phyloP scores from a whole-genome alignment of 53 echinoderm and acorn worm species.

The Antedon mediterranea region DNA sequence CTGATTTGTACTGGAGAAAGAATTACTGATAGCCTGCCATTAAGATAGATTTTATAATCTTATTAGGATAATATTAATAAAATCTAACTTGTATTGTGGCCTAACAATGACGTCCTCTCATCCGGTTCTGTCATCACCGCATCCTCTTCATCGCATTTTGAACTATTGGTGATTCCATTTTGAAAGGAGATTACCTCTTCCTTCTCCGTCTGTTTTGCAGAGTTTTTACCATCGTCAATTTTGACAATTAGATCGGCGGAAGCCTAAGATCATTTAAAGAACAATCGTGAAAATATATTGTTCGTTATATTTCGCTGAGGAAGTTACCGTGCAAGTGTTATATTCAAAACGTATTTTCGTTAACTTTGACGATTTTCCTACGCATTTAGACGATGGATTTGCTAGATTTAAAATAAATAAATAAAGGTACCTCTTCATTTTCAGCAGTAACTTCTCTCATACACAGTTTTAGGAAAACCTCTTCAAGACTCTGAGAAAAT shows the following conservation, averaged over 20 bases:
- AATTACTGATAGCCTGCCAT: too few relatives aligned
- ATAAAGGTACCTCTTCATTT: conserved; percentile 28
- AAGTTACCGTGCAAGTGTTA: too few relatives aligned
- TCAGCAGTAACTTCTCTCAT: conserved; percentile 36
- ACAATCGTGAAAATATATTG: too few relatives aligned
- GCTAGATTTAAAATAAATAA: too few relatives aligned
- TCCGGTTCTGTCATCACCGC: background rate
- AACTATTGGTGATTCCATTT: background rate
- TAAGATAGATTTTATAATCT: too few relatives aligned
- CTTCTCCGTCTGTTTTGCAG: background rate
- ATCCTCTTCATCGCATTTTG: background rate
- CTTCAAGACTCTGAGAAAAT: conserved; percentile 63
- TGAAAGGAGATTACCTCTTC: background rate
- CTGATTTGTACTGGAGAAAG: too few relatives aligned
- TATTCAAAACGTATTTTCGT: too few relatives aligned
- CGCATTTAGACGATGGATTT: too few relatives aligned
- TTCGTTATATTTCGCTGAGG: too few relatives aligned
- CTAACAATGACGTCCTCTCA: background rate
- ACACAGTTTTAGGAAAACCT: conserved; percentile 90
- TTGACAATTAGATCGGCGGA: background rate
- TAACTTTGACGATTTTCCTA: too few relatives aligned
- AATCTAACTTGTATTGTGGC: background rate
- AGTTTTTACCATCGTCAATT: background rate
- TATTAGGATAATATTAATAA: too few relatives aligned
- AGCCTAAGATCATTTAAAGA: too few relatives aligned